Evolutionary conservation across 2,888 invertebrate species (phyloP), one percentile per base, ranked within the genome.

Genomic region (Apamea epomidion): DNA sequence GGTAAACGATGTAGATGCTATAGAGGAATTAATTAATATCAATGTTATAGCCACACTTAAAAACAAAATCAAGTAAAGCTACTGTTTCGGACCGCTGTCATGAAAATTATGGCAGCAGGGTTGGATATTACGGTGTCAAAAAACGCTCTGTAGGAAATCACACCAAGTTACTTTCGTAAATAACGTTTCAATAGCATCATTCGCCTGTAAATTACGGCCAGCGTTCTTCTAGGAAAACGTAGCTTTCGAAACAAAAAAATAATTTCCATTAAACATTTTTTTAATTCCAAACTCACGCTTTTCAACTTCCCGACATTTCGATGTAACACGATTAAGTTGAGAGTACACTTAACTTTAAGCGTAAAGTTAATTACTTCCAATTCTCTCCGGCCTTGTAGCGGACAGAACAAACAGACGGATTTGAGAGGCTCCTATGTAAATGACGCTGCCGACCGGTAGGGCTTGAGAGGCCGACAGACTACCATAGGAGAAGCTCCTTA

Each of bases 341-440:
- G 67, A 82, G 74, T 85, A 92, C 89, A 89, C 91, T 91, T 90
- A 91, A 91, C 90, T 92, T 91, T 88, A 92, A 93, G 91, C 91
- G 91, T 92, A 92, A 94, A 93, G 92, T 93, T 93, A 94, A 94
- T 94, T 94, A 94, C 89, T 89, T 91, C 81, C 84, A 83, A 87
- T 86, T 90, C 89, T 84, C 88, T 86, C 85, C 79, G 87, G 86
- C 87, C 81, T 83, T 84, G 89, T 90, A 84, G 86, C 90, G 90
- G 90, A 79, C 90, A 90, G 89, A 88, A 89, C 88, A 91, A 92
- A 92, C 91, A 91, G 80, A 82, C 81, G 54, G 83, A 83, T 84
- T 87, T 88, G 82, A 82, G 82, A 77, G 82, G 89, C 90, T 87
- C 90, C 91, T 92, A 92, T 92, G 93, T 90, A 92, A 93, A 93